A percentile compares a stretch with the other conserved stretches of the same genome.
phyloP scores from a whole-genome alignment of 2,888 invertebrate genomes.

The Apamea epomidion region DNA sequence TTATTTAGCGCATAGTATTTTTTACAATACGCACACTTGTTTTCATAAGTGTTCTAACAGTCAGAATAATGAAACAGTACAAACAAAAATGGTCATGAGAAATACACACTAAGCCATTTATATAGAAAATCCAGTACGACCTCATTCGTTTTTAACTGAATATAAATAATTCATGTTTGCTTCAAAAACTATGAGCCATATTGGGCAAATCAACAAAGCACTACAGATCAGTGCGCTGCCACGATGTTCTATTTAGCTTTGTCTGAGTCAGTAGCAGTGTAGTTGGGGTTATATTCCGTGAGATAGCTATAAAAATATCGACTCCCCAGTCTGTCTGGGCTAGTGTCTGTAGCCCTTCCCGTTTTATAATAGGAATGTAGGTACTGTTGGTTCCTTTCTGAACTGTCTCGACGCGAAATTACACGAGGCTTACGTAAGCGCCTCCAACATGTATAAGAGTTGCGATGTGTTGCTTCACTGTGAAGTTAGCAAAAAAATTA shows the following conservation, averaged over 20 bases:
- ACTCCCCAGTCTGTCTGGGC: not conserved
- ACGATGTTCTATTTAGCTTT: constrained; percentile 4
- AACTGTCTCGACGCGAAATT: constrained; percentile 71
- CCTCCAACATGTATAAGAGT: constrained; percentile 57
- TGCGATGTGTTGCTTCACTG: constrained; percentile 55
- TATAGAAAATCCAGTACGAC: constrained; percentile 3
- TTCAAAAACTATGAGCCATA: not conserved
- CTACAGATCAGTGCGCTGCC: constrained; percentile 1
- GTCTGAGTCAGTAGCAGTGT: not conserved
- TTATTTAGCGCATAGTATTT: constrained; percentile 13
- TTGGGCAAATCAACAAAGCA: constrained; percentile 1
- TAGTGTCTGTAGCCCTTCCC: constrained; percentile 14
- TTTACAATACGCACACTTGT: not conserved
- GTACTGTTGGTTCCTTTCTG: constrained; percentile 67
- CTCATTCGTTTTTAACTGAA: not conserved
- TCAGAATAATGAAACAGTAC: constrained; percentile 1
- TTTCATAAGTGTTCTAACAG: not conserved
- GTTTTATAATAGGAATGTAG: constrained; percentile 20
- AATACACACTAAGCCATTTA: not conserved
- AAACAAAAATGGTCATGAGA: not conserved
- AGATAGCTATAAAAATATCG: not conserved
- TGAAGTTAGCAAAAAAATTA: constrained; percentile 36
- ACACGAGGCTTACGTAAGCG: constrained; percentile 75
- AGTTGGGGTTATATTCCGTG: not conserved
- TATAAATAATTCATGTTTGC: not conserved